Base-by-base conservation (phyloP, 2,888 invertebrate genomes). In the Agrotis ipsilon region DNA sequence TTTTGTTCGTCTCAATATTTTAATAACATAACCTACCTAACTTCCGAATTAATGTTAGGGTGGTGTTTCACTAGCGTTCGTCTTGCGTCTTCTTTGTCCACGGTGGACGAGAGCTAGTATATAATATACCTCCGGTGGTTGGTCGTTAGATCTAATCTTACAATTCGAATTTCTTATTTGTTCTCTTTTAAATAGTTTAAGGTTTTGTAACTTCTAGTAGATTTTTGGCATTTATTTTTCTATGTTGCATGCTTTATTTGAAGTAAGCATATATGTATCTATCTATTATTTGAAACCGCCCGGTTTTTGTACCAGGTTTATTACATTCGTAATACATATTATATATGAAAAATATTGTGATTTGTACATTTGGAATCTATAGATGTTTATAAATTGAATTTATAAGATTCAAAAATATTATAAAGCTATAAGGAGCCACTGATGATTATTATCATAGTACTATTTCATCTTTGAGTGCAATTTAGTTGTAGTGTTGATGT, bases 381-480 rank as follows among this genome's bases (percentile, higher is more conserved):
- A 72, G 67, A 79, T 81, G 82, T 79, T 77, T 69, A 70, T 78
- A 78, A 65, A 73, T 71, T 27, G 65, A 83, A 77, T 81, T 81
- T 74, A 82, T 79, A 80, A 83, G 81, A 80, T 82, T 80, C 65
- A 66, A 77, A 79, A 75, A 67, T 78, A 71, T 77, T 75, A 84
- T 81, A 75, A 78, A 65, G 75, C 27, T 55, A 18, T 54, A 75
- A 60, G 79, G 80, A 80, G 82, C 82, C 67, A 78, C 75, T 72
- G 70, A 72, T 63, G 68, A 68, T 68, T 77, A 61, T 69, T 77
- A 61, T 69, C 52, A 55, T 75, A 57, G 62, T 68, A 81, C 73
- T 83, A 71, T 81, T 84, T 84, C 85, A 86, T 82, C 69, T 87
- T 82, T 82, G 81, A 88, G 92, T 93, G 92, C 91, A 93, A 93